Evolutionary conservation across 1,140 invertebrate species (phyloP).

Genomic region (Capitella teleta): DNA sequence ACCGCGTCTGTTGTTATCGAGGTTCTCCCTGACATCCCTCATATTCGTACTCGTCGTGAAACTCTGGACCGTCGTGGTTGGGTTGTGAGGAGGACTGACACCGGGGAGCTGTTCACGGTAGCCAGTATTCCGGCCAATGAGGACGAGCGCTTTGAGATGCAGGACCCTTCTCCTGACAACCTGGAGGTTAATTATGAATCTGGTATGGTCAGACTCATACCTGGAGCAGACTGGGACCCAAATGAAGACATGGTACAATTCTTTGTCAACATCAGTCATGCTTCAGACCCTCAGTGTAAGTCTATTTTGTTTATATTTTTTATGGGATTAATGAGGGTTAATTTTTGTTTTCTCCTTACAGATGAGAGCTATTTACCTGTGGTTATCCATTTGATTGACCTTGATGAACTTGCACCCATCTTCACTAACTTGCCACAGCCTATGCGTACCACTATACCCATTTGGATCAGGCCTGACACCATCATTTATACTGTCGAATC

Average conservation of each 20-base stretch:
- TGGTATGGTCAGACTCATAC: neutral
- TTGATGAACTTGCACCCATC: neutral
- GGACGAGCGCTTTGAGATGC: neutral
- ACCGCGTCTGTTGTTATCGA: neutral
- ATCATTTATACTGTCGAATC: conserved; percentile 9
- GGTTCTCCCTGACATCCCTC: neutral
- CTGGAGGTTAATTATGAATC: neutral
- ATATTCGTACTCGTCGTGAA: neutral
- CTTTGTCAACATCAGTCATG: neutral
- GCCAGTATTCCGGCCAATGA: neutral
- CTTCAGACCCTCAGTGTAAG: neutral
- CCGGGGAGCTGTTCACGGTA: neutral
- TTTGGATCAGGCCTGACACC: conserved; percentile 12
- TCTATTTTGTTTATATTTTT: neutral
- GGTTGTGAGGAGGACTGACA: neutral
- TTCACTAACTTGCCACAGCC: conserved; percentile 9
- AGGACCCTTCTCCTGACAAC: neutral
- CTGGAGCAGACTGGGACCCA: neutral
- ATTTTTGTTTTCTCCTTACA: neutral
- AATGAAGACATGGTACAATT: neutral
- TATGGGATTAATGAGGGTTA: neutral
- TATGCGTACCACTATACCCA: conserved; percentile 5
- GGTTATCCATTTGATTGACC: neutral
- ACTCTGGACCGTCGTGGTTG: neutral
- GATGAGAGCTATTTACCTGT: neutral